Evolutionary conservation across 2,888 invertebrate species (phyloP), one percentile per base, ranked within the genome.

Genomic region (Neoascia interrupta): DNA sequence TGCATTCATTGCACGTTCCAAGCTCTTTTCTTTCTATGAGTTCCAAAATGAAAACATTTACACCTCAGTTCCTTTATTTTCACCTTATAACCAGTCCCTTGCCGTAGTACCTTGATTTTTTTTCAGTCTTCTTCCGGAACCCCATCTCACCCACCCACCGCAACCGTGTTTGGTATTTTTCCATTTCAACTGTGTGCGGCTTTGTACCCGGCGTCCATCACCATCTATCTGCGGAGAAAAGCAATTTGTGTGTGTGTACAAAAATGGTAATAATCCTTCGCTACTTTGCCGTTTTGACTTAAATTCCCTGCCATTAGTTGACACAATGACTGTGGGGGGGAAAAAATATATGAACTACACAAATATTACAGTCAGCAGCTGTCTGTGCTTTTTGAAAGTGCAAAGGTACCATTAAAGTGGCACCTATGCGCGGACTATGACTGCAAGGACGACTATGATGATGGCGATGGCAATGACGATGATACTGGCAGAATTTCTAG

Each of bases 11-110:
- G 73, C 79, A 79, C 79, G 79, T 79, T 11, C 41, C 31, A 41
- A 61, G 73, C 23, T 73, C 70, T 49, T 72, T 73, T 68, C 66
- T 68, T 73, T 73, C 61, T 56, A 68, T 66, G 43, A 79, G 61
- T 68, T 64, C 47, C 73, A 79, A 79, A 79, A 79, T 79, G 79
- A 79, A 79, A 79, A 79, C 79, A 79, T 79, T 79, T 73, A 79
- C 79, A 79, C 79, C 73, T 73, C 79, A 73, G 64, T 66, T 72
- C 60, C 39, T 56, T 64, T 69, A 70, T 64, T 69, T 54, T 6
- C 51, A 31, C 51, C 45, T 31, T 47, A 54, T 47, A 53, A 61
- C 45, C 45, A 18, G 31, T 31, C 39, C 36, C 15, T 4, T 16
- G 5, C 5, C 26, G 26, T 26, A 10, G 15, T 37, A 43, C 41